Conservation (phyloP, 2,113 vertebrate genomes). For the Vulpes lagopus region DNA sequence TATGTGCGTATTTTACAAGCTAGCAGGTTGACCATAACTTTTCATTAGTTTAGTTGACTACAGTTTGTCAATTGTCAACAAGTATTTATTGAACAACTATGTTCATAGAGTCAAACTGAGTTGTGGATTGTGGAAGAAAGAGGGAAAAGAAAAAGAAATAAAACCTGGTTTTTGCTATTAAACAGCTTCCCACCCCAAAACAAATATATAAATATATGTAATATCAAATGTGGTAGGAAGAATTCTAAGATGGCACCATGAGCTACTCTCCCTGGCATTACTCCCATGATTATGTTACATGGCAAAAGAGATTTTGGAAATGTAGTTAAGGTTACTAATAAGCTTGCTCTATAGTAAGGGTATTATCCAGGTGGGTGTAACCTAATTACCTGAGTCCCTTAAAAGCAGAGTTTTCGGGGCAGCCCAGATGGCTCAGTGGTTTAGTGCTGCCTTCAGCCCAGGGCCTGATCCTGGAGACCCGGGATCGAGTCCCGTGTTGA, state of each 20-base stretch:
- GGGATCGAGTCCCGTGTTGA: too few relatives aligned
- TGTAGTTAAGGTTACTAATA: not conserved
- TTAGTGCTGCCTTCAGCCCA: too few relatives aligned
- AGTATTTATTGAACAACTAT: not conserved
- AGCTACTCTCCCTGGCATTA: not conserved
- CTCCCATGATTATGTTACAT: not conserved
- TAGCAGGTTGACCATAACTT: conserved; percentile 1
- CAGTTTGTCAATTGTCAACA: conserved; percentile 10
- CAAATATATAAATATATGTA: conserved; percentile 12
- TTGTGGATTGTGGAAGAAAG: not conserved
- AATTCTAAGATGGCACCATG: not conserved
- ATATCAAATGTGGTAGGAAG: not conserved
- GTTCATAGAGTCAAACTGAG: not conserved
- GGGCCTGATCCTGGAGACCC: too few relatives aligned
- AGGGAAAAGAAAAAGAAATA: not conserved
- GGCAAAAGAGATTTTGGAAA: not conserved
- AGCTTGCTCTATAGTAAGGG: not conserved
- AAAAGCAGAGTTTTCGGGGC: not conserved
- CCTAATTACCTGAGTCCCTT: not conserved
- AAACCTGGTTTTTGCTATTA: not conserved
- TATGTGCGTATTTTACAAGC: not conserved
- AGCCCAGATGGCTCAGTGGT: too few relatives aligned
- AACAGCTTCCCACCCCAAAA: not conserved
- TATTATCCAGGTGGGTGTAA: not conserved
- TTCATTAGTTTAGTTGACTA: not conserved